phyloP scores from a whole-genome alignment of 2,113 vertebrate genomes.

The Platichthys stellatus region DNA sequence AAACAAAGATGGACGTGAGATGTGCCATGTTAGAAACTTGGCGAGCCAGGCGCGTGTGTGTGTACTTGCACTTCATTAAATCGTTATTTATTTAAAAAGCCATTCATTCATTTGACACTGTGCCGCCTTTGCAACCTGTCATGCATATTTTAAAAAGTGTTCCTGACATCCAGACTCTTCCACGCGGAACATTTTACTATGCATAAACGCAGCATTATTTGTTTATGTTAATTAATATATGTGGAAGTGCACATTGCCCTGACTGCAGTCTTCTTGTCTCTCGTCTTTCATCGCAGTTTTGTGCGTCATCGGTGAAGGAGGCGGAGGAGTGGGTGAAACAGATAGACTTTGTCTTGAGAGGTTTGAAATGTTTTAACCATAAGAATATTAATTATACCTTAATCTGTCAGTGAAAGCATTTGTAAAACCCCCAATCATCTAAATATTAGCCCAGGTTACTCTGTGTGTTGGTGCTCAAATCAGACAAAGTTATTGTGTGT shows the following conservation, averaged over 20 bases:
- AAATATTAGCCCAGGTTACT: not conserved
- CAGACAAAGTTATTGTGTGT: not conserved
- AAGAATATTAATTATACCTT: not conserved
- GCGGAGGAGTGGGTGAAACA: slow-evolving; percentile 96
- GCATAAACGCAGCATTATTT: slow-evolving; percentile 71
- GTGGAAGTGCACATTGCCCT: slow-evolving; percentile 53
- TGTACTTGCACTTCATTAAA: slow-evolving; percentile 47
- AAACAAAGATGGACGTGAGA: slow-evolving; percentile 33
- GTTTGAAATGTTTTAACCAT: slow-evolving; percentile 75
- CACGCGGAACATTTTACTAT: slow-evolving; percentile 68
- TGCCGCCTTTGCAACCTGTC: slow-evolving; percentile 49
- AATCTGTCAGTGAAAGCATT: not conserved
- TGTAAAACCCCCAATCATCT: not conserved
- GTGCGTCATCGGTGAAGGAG: slow-evolving; percentile 90
- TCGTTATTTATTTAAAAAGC: slow-evolving; percentile 47
- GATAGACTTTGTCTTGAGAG: slow-evolving; percentile 91
- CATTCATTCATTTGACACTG: slow-evolving; percentile 61
- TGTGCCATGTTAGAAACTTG: slow-evolving; percentile 29
- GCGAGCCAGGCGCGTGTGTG: not conserved
- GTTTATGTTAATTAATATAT: slow-evolving; percentile 73
- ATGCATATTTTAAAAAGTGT: slow-evolving; percentile 55
- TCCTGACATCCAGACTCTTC: slow-evolving; percentile 48
- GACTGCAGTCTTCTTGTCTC: slow-evolving; percentile 55
- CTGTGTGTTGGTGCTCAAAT: no score
- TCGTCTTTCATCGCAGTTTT: slow-evolving; percentile 85